Conservation (phyloP, 2,797 vertebrate genomes). For the Tokudaia muenninki region DNA sequence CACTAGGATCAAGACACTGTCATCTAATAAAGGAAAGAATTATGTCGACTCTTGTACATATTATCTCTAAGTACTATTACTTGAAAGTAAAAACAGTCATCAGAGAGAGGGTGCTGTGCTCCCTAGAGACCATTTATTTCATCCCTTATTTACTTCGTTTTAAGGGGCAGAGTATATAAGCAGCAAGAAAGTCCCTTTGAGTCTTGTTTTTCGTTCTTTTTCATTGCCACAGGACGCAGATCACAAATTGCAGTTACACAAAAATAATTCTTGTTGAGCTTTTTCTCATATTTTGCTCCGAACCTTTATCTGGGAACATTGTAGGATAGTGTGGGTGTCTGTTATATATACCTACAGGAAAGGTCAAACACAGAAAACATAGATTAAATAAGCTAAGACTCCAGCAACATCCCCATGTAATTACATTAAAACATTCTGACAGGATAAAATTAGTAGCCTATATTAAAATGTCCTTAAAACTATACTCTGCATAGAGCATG, state of each 20-base stretch:
- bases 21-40: constrained; percentile 85
- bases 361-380: constrained; percentile 77
- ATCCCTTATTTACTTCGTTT: constrained; percentile 84
- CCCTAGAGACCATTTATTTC: constrained; percentile 83
- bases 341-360: constrained; percentile 77
- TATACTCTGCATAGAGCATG: constrained; percentile 80
- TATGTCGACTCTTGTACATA: constrained; percentile 76
- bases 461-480: constrained; percentile 86
- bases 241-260: constrained; percentile 53
- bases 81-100: constrained; percentile 83
- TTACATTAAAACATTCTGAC: constrained; percentile 82
- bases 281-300: constrained; percentile 71
- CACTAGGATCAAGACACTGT: constrained; percentile 70
- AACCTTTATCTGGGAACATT: constrained; percentile 56
- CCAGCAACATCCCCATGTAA: constrained; percentile 80
- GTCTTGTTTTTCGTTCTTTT: constrained; percentile 60
- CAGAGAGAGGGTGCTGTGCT: constrained; percentile 48
- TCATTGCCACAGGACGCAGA: constrained; percentile 56
- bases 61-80: constrained; percentile 78
- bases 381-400: constrained; percentile 80
- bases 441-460: constrained; percentile 77
- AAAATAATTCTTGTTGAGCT: constrained; percentile 69
- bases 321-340: constrained; percentile 64
- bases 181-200: constrained; percentile 69
- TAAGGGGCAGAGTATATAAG: constrained; percentile 67